Conservation (phyloP, 2,888 invertebrate genomes). For the Latheticus oryzae region DNA sequence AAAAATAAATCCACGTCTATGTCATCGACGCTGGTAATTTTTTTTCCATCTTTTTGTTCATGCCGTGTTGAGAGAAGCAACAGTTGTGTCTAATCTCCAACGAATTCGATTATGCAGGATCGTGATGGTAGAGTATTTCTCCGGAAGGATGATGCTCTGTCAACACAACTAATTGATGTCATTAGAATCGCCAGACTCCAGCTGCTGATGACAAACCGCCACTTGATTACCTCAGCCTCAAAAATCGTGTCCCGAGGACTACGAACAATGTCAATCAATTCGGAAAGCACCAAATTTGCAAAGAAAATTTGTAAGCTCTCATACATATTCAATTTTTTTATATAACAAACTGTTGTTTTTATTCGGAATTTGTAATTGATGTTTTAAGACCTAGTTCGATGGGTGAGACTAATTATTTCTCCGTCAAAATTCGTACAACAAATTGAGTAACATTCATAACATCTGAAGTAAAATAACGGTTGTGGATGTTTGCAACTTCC, state of each 20-base stretch:
- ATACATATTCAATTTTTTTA: no score
- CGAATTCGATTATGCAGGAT: conserved; percentile 27
- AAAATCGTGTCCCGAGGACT: conserved; percentile 25
- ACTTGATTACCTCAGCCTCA: conserved; percentile 36
- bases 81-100: conserved; percentile 25
- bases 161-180: conserved; percentile 48
- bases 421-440: no score
- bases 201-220: conserved; percentile 42
- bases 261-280: conserved; percentile 43
- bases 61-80: conserved; percentile 20
- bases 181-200: conserved; percentile 44
- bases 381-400: no score
- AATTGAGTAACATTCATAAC: no score
- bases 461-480: no score
- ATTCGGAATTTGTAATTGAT: no score
- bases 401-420: no score
- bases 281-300: neutral
- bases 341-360: no score
- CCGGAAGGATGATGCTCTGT: conserved; percentile 44
- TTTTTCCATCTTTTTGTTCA: conserved; percentile 11
- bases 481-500: no score
- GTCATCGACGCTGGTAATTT: conserved; percentile 11
- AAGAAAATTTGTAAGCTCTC: no score
- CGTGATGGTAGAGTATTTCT: conserved; percentile 7
- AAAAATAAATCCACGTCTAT: conserved; percentile 14